Evolutionary conservation across 1,140 invertebrate species (phyloP).

Genomic region (Listronotus oregonensis): DNA sequence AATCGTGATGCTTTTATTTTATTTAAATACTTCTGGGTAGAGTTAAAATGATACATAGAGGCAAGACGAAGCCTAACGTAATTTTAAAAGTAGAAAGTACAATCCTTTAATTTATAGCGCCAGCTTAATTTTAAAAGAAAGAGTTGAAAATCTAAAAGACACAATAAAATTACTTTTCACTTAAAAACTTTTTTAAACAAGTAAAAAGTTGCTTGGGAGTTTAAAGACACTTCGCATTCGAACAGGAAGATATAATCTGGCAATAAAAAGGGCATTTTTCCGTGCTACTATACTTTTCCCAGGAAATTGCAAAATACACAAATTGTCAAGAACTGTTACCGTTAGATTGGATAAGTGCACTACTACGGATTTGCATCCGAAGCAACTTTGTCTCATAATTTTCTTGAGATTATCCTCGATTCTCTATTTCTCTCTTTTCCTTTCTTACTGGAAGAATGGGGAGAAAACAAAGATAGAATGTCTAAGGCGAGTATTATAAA

Average conservation of each 20-base stretch:
- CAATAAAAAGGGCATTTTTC: conserved; percentile 34
- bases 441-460: no score
- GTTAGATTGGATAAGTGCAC: conserved; percentile 36
- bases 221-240: conserved; percentile 19
- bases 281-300: conserved; percentile 24
- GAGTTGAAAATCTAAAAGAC: conserved; percentile 25
- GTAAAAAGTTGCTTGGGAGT: conserved; percentile 21
- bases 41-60: no score
- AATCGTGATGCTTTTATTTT: no score
- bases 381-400: conserved; percentile 35
- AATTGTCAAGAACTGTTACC: conserved; percentile 35
- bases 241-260: conserved; percentile 32
- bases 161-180: conserved; percentile 30
- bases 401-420: conserved; percentile 21
- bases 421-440: conserved; percentile 10
- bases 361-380: conserved; percentile 31
- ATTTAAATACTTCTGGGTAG: no score
- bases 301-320: conserved; percentile 34
- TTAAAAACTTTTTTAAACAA: conserved; percentile 29
- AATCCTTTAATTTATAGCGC: conserved; percentile 24
- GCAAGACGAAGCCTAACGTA: no score
- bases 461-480: no score
- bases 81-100: neutral
- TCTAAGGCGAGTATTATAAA: no score
- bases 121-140: conserved; percentile 22